These are phyloP conservation scores for Crypturellus tataupa DNA, from an alignment of 2,797 vertebrate genomes.

Conservation along the genomic window DNA sequence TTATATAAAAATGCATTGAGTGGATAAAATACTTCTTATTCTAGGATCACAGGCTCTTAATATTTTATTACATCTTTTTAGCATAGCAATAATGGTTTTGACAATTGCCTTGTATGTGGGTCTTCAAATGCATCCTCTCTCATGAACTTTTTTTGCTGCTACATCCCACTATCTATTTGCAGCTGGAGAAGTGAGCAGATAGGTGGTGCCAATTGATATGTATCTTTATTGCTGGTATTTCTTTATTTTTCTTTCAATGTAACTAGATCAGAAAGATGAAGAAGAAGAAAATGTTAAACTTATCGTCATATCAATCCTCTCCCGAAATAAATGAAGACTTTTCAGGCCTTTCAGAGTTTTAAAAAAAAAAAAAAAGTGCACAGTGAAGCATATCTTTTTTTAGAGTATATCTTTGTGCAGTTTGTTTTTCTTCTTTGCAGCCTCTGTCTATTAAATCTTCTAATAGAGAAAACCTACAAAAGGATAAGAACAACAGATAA, in stretches of 20 bases:
- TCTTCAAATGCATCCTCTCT: background rate
- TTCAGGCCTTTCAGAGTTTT: background rate
- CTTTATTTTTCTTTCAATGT: background rate
- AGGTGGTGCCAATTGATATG: background rate
- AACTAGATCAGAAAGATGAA: background rate
- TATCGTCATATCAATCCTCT: background rate
- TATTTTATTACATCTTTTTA: background rate
- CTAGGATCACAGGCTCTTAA: background rate
- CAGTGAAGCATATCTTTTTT: background rate
- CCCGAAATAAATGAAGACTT: background rate
- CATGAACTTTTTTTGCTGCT: background rate
- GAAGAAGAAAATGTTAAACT: background rate
- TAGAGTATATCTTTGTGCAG: background rate
- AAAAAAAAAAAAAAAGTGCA: background rate
- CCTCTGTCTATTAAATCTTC: conserved; percentile 6
- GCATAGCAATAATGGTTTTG: background rate
- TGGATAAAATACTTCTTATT: background rate
- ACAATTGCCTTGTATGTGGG: background rate
- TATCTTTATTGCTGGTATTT: background rate
- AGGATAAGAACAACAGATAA: conserved; percentile 20
- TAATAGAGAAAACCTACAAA: background rate
- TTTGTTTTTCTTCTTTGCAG: background rate
- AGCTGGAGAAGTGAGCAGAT: background rate
- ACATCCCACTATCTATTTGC: background rate
- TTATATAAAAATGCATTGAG: background rate